Evolutionary conservation across 2,113 vertebrate genomes (phyloP).

Genomic region (Lophura nycthemera): DNA sequence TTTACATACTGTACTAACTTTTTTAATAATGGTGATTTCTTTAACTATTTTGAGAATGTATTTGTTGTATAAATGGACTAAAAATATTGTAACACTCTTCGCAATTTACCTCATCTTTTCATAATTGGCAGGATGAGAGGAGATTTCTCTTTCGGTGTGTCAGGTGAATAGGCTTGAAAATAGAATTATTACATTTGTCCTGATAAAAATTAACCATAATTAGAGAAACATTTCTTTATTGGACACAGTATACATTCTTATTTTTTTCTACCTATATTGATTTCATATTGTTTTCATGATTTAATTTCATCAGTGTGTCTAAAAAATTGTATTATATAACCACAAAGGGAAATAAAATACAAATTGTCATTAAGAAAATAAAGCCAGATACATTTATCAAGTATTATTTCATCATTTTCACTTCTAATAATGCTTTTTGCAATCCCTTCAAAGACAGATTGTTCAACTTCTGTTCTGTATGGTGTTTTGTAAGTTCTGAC

Average conservation of each 20-base stretch:
- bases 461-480: neutral
- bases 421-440: neutral
- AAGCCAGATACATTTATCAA: neutral
- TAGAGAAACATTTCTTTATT: slow-evolving; percentile 15
- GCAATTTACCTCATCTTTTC: neutral
- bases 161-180: neutral
- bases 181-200: neutral
- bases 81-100: neutral
- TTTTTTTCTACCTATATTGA: neutral
- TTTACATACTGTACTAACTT: neutral
- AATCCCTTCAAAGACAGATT: neutral
- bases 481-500: slow-evolving; percentile 2
- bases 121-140: neutral
- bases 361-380: neutral
- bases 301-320: slow-evolving; percentile 1
- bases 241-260: neutral
- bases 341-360: slow-evolving; percentile 15
- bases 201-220: neutral
- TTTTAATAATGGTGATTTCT: neutral
- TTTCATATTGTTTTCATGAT: neutral
- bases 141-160: neutral
- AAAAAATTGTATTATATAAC: slow-evolving; percentile 5
- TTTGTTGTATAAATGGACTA: neutral
- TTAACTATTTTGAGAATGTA: neutral
- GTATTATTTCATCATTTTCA: slow-evolving; percentile 19